Percentiles rank a stretch among this genome's conserved stretches.
Conservation (phyloP, 1,140 invertebrate genomes). For the Paramacrobiotus metropolitanus region DNA sequence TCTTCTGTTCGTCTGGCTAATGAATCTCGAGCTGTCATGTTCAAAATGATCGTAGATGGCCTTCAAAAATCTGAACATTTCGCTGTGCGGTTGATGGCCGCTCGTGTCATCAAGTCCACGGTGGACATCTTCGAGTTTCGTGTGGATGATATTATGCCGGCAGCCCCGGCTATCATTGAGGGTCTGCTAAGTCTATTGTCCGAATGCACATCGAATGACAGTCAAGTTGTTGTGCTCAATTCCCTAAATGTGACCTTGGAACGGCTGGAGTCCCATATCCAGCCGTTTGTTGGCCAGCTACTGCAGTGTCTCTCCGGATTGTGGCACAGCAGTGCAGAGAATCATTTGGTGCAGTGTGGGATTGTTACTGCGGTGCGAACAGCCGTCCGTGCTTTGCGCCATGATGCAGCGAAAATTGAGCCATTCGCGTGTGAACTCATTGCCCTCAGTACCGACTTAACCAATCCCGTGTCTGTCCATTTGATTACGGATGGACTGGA, state of each 20-base stretch:
- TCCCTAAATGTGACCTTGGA: not conserved
- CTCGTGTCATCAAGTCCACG: not conserved
- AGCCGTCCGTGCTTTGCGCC: not conserved
- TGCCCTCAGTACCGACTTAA: not conserved
- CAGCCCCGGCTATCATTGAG: not conserved
- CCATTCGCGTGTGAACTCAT: not conserved
- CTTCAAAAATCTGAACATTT: not conserved
- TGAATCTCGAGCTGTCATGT: not conserved
- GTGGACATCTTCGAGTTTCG: not conserved
- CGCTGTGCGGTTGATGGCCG: not conserved
- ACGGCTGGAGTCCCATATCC: not conserved
- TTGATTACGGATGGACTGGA: not conserved
- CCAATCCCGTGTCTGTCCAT: not conserved
- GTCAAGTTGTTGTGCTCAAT: not conserved
- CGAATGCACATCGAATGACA: not conserved
- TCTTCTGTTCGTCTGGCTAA: not conserved
- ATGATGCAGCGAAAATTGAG: not conserved
- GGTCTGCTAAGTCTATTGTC: not conserved
- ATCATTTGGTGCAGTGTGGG: slow-evolving; percentile 1
- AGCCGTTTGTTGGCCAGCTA: not conserved
- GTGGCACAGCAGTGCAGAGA: not conserved
- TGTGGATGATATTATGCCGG: not conserved
- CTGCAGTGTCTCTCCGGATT: not conserved
- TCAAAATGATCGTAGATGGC: not conserved
- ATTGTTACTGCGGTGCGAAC: not conserved